Percentiles rank a stretch among this genome's conserved stretches.
Evolutionary conservation across 1,140 invertebrate genomes (phyloP).

Genomic region (Anastrepha obliqua): DNA sequence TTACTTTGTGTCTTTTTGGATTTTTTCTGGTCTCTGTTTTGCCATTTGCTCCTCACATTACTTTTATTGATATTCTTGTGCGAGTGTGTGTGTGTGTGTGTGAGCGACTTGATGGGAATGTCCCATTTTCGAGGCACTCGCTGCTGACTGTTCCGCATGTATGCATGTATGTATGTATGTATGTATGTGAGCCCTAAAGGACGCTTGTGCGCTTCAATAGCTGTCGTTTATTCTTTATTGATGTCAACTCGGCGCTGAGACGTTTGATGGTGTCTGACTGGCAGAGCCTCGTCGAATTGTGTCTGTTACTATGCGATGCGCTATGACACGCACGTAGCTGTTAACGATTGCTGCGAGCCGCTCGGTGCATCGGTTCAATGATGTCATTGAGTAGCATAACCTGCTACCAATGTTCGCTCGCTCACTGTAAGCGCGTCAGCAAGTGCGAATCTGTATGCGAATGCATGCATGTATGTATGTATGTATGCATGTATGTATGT

Average conservation of each 20-base stretch:
- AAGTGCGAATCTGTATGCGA: not conserved
- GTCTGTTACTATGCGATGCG: not conserved
- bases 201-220: slow-evolving; percentile 13
- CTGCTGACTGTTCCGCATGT: not conserved
- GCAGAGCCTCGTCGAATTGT: not conserved
- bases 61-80: slow-evolving; percentile 35
- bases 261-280: not conserved
- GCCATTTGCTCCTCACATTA: not conserved
- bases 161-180: not conserved
- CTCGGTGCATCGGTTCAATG: not conserved
- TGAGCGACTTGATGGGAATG: slow-evolving; percentile 18
- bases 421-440: not conserved
- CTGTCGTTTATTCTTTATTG: slow-evolving; percentile 25
- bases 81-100: not conserved
- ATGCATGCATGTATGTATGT: not conserved
- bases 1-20: not conserved
- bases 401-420: not conserved
- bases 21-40: not conserved
- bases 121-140: slow-evolving; percentile 5
- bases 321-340: not conserved
- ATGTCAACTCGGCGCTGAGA: slow-evolving; percentile 8
- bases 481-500: not conserved
- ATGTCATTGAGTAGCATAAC: not conserved
- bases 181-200: not conserved
- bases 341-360: not conserved